These are phyloP conservation scores for Lochmaea capreae DNA, from an alignment of 2,888 invertebrate genomes.

Conservation along the genomic window DNA sequence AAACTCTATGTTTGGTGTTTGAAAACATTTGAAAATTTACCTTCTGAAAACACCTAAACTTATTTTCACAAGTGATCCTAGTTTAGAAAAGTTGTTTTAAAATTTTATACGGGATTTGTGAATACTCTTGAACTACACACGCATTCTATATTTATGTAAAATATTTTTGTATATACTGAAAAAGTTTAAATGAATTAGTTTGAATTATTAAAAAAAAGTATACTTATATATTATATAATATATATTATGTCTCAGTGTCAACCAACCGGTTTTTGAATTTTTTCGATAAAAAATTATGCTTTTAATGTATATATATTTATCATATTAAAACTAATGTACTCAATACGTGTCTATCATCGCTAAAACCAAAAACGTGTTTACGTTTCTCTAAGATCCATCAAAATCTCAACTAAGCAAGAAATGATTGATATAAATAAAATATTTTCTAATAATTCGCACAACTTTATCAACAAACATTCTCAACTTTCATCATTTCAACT, in stretches of 20 bases:
- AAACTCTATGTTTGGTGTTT: background rate
- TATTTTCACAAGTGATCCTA: slow-evolving; percentile 21
- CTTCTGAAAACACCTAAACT: slow-evolving; percentile 2
- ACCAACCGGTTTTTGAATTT: slow-evolving; percentile 26
- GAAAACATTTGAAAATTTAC: background rate
- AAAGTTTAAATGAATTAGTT: slow-evolving; percentile 35
- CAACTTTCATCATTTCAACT: no score
- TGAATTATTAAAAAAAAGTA: slow-evolving; percentile 15
- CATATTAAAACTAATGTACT: slow-evolving; percentile 19
- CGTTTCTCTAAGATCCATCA: background rate
- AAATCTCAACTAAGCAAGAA: background rate
- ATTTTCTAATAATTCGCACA: background rate
- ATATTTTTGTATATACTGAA: slow-evolving; percentile 48
- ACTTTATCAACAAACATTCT: background rate
- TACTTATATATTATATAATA: slow-evolving; percentile 28
- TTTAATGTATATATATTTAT: slow-evolving; percentile 32
- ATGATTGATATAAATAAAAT: background rate
- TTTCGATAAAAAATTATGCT: slow-evolving; percentile 26
- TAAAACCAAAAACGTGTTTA: slow-evolving; percentile 8
- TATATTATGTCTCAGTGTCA: slow-evolving; percentile 38
- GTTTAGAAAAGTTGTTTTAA: slow-evolving; percentile 13
- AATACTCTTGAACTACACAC: slow-evolving; percentile 31
- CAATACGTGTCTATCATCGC: slow-evolving; percentile 26
- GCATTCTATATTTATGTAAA: slow-evolving; percentile 44
- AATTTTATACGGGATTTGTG: slow-evolving; percentile 42